phyloP scores from a whole-genome alignment of 1,140 invertebrate species.

The Drosophila murphyi region DNA sequence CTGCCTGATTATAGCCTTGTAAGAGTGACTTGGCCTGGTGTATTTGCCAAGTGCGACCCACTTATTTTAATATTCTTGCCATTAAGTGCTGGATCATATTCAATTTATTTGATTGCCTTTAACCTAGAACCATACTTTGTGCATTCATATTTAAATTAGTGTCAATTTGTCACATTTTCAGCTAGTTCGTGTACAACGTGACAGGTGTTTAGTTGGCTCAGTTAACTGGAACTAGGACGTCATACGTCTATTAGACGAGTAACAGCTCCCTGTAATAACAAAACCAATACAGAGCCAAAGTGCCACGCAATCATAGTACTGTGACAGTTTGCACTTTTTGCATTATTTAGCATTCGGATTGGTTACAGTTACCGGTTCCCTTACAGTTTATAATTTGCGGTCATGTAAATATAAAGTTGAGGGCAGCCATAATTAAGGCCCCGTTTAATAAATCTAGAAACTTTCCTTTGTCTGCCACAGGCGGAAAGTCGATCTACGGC shows the following conservation, averaged over 20 bases:
- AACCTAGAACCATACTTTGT: background rate
- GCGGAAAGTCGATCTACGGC: background rate
- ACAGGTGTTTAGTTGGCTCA: slow-evolving; percentile 1
- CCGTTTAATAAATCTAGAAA: background rate
- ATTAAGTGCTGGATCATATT: too few species aligned
- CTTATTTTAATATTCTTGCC: too few species aligned
- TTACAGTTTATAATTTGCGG: slow-evolving; percentile 37
- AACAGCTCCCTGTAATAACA: slow-evolving; percentile 46
- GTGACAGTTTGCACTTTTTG: slow-evolving; percentile 47
- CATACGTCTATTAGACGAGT: slow-evolving; percentile 10
- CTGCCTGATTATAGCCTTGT: too few species aligned
- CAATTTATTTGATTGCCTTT: background rate
- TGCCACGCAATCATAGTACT: slow-evolving; percentile 53
- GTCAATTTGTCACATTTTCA: background rate
- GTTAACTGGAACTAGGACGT: slow-evolving; percentile 17
- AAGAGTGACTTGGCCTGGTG: too few species aligned
- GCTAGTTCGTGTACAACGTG: slow-evolving; percentile 1
- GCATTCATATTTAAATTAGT: background rate
- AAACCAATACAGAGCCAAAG: slow-evolving; percentile 22
- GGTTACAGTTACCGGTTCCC: background rate
- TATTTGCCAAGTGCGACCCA: too few species aligned
- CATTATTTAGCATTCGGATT: slow-evolving; percentile 68
- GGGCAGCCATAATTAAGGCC: slow-evolving; percentile 34
- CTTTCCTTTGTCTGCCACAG: background rate
- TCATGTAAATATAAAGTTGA: slow-evolving; percentile 33